phyloP scores from a whole-genome alignment of 53 echinoderm and acorn worm species.

The Glandiceps talaboti region DNA sequence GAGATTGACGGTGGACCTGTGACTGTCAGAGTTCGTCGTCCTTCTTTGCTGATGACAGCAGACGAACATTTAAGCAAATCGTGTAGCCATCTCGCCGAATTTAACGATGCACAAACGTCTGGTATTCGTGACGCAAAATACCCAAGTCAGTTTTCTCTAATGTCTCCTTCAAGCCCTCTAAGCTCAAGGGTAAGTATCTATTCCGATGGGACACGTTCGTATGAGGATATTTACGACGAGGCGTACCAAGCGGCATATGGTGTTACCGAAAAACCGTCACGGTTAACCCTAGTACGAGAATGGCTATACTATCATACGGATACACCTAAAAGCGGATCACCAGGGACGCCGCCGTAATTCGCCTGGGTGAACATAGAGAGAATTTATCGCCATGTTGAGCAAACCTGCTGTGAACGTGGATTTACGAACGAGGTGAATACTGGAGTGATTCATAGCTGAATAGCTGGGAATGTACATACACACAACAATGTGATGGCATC shows the following conservation, averaged over 20 bases:
- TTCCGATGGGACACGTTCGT: slow-evolving; percentile 64
- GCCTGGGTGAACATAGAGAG: too few relatives aligned
- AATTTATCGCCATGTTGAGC: too few relatives aligned
- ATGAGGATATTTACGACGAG: slow-evolving; percentile 45
- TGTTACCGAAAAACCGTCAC: not conserved
- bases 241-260: slow-evolving; percentile 48
- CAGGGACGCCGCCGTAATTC: not conserved
- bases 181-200: slow-evolving; percentile 57
- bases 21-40: not conserved
- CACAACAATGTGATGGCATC: too few relatives aligned
- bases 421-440: too few relatives aligned
- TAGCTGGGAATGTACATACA: too few relatives aligned
- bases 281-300: not conserved
- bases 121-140: slow-evolving; percentile 8
- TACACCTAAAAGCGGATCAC: not conserved
- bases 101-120: not conserved
- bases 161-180: slow-evolving; percentile 67
- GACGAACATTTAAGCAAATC: not conserved
- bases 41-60: not conserved
- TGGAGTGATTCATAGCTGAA: too few relatives aligned
- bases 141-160: slow-evolving; percentile 71
- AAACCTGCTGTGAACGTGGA: too few relatives aligned
- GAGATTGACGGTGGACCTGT: not conserved
- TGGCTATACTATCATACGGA: not conserved
- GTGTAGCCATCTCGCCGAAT: not conserved